Conservation (phyloP, 2,888 invertebrate genomes). For the Nematopogon swammerdamellus region DNA sequence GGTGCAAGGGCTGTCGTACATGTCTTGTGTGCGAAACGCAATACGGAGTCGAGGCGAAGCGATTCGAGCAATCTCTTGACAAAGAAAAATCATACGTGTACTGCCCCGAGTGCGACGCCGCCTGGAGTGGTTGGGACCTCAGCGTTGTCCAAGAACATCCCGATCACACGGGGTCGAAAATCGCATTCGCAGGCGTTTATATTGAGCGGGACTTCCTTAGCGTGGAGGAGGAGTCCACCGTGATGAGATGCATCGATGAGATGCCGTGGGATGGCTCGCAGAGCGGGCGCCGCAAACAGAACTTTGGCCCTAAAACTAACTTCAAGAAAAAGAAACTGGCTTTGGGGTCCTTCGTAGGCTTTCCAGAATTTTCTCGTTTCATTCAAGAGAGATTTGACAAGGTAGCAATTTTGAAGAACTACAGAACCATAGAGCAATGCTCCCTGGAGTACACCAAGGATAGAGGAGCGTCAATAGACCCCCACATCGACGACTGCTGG, state of each 20-base stretch:
- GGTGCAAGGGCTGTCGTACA: conserved; percentile 89
- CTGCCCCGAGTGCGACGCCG: conserved; percentile 71
- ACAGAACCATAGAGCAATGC: conserved; percentile 91
- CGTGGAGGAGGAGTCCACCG: conserved; percentile 60
- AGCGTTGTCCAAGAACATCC: conserved; percentile 60
- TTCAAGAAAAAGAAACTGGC: conserved; percentile 90
- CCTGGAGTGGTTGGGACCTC: conserved; percentile 72
- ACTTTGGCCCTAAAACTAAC: conserved; percentile 97
- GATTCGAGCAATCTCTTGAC: conserved; percentile 36
- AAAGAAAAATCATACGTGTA: conserved; percentile 64
- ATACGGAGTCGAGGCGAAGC: conserved; percentile 35
- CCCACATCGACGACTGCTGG: conserved; percentile 99
- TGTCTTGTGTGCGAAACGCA: conserved; percentile 83
- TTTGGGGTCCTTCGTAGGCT: conserved; percentile 77
- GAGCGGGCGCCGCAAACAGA: conserved; percentile 95
- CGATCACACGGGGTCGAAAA: conserved; percentile 57
- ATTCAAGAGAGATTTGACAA: conserved; percentile 71
- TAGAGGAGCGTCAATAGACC: conserved; percentile 93
- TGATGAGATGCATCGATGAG: conserved; percentile 70
- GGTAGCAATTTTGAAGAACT: conserved; percentile 61
- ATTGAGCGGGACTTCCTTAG: conserved; percentile 72
- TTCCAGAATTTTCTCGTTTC: conserved; percentile 76
- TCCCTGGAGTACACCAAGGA: conserved; percentile 87
- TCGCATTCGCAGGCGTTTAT: conserved; percentile 66
- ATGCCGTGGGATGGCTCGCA: conserved; percentile 90